Evolutionary conservation across 2,888 invertebrate genomes (phyloP), one percentile per base, ranked within the genome.

Genomic region (Cryptus viduatorius): DNA sequence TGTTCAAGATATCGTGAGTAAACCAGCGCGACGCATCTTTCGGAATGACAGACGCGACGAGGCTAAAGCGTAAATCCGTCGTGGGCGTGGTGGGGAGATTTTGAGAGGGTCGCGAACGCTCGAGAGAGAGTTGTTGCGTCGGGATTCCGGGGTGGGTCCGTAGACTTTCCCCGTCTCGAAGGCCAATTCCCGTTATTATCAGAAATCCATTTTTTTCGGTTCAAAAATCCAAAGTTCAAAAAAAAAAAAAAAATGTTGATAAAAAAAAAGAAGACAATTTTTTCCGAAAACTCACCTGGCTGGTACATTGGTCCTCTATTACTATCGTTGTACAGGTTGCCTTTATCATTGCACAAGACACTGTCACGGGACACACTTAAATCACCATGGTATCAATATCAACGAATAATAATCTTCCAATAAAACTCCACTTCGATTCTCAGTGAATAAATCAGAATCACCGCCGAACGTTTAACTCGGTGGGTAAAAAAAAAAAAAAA

Each of bases 301-400:
- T 93, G 93, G 93, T 93, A 93, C 93, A 93, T 93, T 92, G 91
- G 90, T 92, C 90, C 91, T 89, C 89, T 88, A 89, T 89, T 87
- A 86, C 89, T 87, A 89, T 89, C 84, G 89, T 85, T 82, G 86
- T 83, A 83, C 84, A 85, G 86, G 87, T 88, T 87, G 90, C 89
- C 86, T 90, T 89, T 92, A 88, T 91, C 93, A 93, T 93, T 91
- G 92, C 93, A 93, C 92, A 91, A 89, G 83, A 84, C 90, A 91
- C 92, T 90, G 86, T 87, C 89, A 90, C 89, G 69, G 48, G 71
- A 76, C 65, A 86, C 91, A 91, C 90, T 90, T 86, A 89, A 88
- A 89, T 85, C 88, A 89, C 88, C 88, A 89, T 79, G 86, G 79
- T 84, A 79, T 67, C 31, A 84, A 86, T 44, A 61, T 64, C n/a